phyloP scores from a whole-genome alignment of 2,888 invertebrate genomes.

The Bellardia bayeri region DNA sequence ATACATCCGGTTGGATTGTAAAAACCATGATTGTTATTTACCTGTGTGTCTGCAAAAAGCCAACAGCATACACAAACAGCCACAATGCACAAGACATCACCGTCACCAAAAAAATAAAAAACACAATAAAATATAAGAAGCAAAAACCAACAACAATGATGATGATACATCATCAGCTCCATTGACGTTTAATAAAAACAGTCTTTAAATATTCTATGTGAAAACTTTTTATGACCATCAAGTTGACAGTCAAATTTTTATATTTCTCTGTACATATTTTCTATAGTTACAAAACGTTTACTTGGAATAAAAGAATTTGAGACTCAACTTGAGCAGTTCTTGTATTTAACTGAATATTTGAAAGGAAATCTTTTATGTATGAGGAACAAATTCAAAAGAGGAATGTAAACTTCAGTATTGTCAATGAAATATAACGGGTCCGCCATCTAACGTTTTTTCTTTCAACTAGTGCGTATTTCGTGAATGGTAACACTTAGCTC shows the following conservation, averaged over 20 bases:
- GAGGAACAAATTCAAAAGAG: not conserved
- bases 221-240: constrained; percentile 18
- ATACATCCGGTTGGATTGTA: constrained; percentile 22
- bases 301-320: not conserved
- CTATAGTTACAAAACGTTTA: not conserved
- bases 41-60: constrained; percentile 4
- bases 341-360: not conserved
- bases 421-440: too few relatives aligned
- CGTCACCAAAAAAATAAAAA: not conserved
- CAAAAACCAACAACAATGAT: not conserved
- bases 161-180: constrained; percentile 14
- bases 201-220: not conserved
- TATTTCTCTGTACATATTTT: not conserved
- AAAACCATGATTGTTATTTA: constrained; percentile 23
- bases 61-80: not conserved
- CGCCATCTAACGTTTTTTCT: too few relatives aligned
- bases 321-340: not conserved
- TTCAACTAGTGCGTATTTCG: too few relatives aligned
- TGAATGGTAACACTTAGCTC: too few relatives aligned
- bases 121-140: not conserved
- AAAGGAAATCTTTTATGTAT: not conserved
- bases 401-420: too few relatives aligned
- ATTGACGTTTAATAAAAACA: not conserved
- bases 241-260: constrained; percentile 25
- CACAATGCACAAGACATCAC: not conserved